Percentiles rank a stretch among this genome's conserved stretches.
Conservation (phyloP, 2,888 invertebrate species). For the Apotomis betuletana region DNA sequence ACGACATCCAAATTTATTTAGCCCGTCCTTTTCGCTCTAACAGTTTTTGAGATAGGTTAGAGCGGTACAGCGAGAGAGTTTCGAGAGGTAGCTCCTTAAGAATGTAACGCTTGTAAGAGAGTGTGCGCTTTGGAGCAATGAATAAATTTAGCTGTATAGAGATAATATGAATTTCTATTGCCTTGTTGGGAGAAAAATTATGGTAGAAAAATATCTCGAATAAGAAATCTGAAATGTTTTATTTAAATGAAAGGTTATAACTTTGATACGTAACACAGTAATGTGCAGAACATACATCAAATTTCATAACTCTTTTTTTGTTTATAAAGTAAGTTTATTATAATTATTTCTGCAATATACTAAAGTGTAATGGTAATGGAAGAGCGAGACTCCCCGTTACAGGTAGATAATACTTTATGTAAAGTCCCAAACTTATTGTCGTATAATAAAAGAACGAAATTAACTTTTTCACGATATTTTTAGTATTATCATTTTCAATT, state of each 20-base stretch:
- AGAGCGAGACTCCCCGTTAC: too few species aligned
- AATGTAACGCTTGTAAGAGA: constrained; percentile 18
- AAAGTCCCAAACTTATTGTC: too few species aligned
- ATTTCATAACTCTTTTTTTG: too few species aligned
- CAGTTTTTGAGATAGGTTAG: not conserved
- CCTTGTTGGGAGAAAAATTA: constrained; percentile 6
- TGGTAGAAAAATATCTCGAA: constrained; percentile 8
- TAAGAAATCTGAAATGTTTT: constrained; percentile 13
- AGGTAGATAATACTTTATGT: too few species aligned
- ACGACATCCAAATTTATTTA: constrained; percentile 22
- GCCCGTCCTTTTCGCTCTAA: constrained; percentile 10
- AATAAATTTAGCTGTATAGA: constrained; percentile 36
- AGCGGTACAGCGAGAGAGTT: not conserved
- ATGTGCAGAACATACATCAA: too few species aligned
- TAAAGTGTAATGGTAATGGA: too few species aligned
- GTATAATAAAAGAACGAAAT: too few species aligned
- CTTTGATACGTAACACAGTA: too few species aligned
- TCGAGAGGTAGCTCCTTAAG: constrained; percentile 19
- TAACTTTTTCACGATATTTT: too few species aligned
- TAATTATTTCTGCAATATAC: too few species aligned
- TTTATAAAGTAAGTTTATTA: too few species aligned
- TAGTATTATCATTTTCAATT: too few species aligned
- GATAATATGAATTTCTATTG: constrained; percentile 39
- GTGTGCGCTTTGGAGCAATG: constrained; percentile 22
- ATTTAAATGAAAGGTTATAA: not conserved